These are phyloP conservation scores for Pangasius sanitwongsei DNA, from an alignment of 2,797 vertebrate species.

Conservation along the genomic window DNA sequence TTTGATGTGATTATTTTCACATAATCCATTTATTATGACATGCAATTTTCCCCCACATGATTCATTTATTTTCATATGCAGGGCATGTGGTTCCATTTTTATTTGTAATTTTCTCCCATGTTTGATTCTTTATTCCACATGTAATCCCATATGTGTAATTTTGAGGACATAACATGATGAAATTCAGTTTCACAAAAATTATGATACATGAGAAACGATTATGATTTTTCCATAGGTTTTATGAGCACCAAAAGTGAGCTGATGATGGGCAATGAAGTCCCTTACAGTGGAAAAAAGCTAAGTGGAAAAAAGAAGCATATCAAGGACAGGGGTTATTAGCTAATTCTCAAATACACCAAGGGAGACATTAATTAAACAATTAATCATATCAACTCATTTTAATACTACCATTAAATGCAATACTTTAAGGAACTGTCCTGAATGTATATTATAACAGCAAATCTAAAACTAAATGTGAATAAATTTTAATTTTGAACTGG, in stretches of 20 bases:
- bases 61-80: background rate
- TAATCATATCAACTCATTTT: background rate
- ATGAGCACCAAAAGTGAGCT: background rate
- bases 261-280: background rate
- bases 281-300: too few relatives aligned
- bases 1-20: background rate
- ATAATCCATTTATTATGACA: background rate
- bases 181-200: background rate
- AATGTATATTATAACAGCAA: background rate
- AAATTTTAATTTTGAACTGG: background rate
- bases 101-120: background rate
- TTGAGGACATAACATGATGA: background rate
- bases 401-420: background rate
- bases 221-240: background rate
- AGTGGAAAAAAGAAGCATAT: background rate
- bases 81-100: background rate
- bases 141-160: background rate
- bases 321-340: background rate
- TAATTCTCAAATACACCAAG: background rate
- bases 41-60: background rate
- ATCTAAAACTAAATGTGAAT: background rate
- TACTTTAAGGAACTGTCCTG: background rate
- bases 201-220: background rate
- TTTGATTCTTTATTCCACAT: background rate
- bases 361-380: background rate